phyloP scores from a whole-genome alignment of 1,140 invertebrate genomes.

The Limonius californicus region DNA sequence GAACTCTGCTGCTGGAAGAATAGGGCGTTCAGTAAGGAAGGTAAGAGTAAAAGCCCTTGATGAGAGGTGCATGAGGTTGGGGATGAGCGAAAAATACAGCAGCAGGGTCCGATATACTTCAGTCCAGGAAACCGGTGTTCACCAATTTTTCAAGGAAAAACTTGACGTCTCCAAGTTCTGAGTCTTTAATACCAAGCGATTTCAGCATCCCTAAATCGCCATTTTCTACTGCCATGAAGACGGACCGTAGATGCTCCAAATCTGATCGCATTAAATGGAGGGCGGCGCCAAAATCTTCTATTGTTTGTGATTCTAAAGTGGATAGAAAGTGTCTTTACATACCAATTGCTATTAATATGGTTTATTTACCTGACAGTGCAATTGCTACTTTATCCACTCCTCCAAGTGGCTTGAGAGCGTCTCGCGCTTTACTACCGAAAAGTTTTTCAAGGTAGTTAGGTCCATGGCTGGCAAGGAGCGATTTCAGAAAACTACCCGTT shows the following conservation, averaged over 20 bases:
- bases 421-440: slow-evolving; percentile 89
- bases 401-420: slow-evolving; percentile 83
- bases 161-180: slow-evolving; percentile 93
- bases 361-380: slow-evolving; percentile 85
- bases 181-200: slow-evolving; percentile 90
- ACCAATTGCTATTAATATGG: no score
- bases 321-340: no score
- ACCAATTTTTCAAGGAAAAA: slow-evolving; percentile 96
- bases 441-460: slow-evolving; percentile 95
- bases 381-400: slow-evolving; percentile 93
- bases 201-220: slow-evolving; percentile 91
- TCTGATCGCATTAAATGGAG: slow-evolving; percentile 83
- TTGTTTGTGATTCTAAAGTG: slow-evolving; percentile 96
- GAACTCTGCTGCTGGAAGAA: slow-evolving; percentile 45
- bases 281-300: slow-evolving; percentile 88
- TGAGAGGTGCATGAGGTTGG: slow-evolving; percentile 43
- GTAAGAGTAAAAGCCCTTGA: slow-evolving; percentile 45
- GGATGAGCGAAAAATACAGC: slow-evolving; percentile 44
- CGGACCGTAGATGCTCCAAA: slow-evolving; percentile 85
- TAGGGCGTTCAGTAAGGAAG: slow-evolving; percentile 39
- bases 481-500: slow-evolving; percentile 91
- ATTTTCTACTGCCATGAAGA: slow-evolving; percentile 95
- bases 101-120: slow-evolving; percentile 57
- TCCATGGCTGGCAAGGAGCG: slow-evolving; percentile 87
- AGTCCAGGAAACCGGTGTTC: slow-evolving; percentile 94